Evolutionary conservation across 2,113 vertebrate species (phyloP), one percentile per base, ranked within the genome.

Genomic region (Desmodus rotundus): DNA sequence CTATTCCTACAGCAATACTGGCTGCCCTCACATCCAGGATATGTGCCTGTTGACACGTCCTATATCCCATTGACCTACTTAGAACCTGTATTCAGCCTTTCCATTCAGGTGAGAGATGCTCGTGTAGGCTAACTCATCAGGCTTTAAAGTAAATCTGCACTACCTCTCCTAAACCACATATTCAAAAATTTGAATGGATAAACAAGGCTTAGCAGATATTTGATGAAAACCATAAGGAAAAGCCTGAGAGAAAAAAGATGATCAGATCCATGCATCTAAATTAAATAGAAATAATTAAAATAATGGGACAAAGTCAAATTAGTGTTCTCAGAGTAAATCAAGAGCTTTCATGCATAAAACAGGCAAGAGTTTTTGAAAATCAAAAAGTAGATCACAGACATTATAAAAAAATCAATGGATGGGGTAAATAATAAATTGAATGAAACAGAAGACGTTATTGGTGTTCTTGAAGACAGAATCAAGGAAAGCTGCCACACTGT

Each of bases 321-420:
- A 47, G 17, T 43, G 5, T 93, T 92, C 28, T 89, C 38, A 36
- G 54, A 91, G 36, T 74, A 63, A 87, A 87, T 61, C 31, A 93
- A 92, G 45, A 54, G 22, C 36, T 78, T 68, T 84, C n/a, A 78
- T 83, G n/a, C 11, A 14, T 67, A 63, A 89, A 61, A 86, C 16
- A 56, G 61, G 17, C n/a, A 52, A 58, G 80, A 65, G 31, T 83
- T 94, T 82, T n/a, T 67, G 31, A 92, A 96, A 94, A 81, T 78
- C 17, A 20, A 77, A 77, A 93, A 58, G 8, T 38, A 76, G 52
- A 43, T 20, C n/a, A 31, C 43, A 85, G 19, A 24, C 7, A 73
- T 91, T 78, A 56, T n/a, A 72, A 87, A 73, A 68, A 70, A 70
- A 63, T 80, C 31, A 22, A 7, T 52, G 17, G 14, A 24, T 78